These are phyloP conservation scores for Microcebus tavaratra DNA, from an alignment of 2,113 vertebrate species.

Conservation along the genomic window DNA sequence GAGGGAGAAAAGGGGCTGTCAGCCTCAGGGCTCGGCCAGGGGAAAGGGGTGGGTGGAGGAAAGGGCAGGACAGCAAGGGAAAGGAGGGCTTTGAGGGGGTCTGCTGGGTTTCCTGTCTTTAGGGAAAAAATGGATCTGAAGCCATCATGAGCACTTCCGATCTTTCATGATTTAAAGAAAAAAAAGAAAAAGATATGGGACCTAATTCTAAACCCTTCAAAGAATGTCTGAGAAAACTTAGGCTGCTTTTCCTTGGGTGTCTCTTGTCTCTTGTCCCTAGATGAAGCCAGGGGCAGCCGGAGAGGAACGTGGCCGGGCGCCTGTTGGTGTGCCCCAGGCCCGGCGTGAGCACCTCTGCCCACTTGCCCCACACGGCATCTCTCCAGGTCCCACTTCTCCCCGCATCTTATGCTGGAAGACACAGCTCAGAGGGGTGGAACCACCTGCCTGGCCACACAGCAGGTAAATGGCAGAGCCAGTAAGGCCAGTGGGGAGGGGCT, in stretches of 20 bases:
- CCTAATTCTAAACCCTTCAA: not conserved
- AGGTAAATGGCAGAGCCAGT: not conserved
- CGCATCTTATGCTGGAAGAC: not conserved
- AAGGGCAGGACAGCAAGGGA: not conserved
- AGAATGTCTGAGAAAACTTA: not conserved
- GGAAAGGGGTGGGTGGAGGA: not conserved
- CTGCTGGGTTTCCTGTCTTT: not conserved
- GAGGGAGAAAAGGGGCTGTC: not conserved
- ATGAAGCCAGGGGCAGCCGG: not conserved
- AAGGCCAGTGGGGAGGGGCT: not conserved
- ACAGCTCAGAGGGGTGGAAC: not conserved
- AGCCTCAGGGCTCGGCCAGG: not conserved
- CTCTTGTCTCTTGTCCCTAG: not conserved
- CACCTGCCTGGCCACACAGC: not conserved
- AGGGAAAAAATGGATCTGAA: not conserved
- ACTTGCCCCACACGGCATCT: not conserved
- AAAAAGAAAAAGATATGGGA: not conserved
- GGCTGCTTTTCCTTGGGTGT: not conserved
- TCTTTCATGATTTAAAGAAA: conserved; percentile 20
- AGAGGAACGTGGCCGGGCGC: rapidly evolving
- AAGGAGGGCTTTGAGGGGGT: not conserved
- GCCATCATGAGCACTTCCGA: not conserved
- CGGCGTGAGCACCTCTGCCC: not conserved
- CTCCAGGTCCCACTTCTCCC: not conserved
- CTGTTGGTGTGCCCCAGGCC: not conserved